Evolutionary conservation across 2,113 vertebrate species (phyloP), one percentile per base, ranked within the genome.

Genomic region (Cephalopterus ornatus): DNA sequence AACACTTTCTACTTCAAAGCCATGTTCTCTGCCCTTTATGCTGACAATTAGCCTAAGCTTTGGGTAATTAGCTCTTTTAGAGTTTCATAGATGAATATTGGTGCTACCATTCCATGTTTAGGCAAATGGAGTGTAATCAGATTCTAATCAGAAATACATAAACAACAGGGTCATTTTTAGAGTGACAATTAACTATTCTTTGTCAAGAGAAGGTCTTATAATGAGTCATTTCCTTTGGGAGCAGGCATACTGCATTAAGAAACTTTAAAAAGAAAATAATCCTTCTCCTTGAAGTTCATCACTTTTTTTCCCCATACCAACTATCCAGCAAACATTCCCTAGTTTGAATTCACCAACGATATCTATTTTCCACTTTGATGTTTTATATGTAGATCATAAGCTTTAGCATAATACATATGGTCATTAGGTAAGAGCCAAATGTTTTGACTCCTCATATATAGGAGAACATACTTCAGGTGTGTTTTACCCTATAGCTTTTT

Each of bases 101-200:
- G 89, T 65, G 86, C 79, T 94, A 74, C 52, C 61, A 39, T 92
- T 92, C 65, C 68, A 19, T 72, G 44, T 93, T 95, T 93, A 87
- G 27, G 19, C 83, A 95, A 95, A 92, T 74, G 33, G 61, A 80
- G 73, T 72, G n/a, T 91, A 96, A 95, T 95, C 89, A 95, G 86
- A 93, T 91, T 95, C 84, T 97, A 92, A 97, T 96, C 77, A 95
- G 94, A 91, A 87, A 95, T 95, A 95, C 86, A 93, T 91, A 93
- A 95, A 97, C 95, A 97, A 91, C 76, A 78, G 61, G 85, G 73
- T 81, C 63, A 91, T 81, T 92, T 96, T 96, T 86, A 81, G 89
- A 92, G 80, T 87, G 77, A 96, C 91, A 95, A 93, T 93, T 93
- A 97, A 91, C 65, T 78, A 55, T 93, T 95, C 86, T 93, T 92